Base-by-base conservation (phyloP, 2,888 invertebrate species). In the Sminthurides aquaticus region DNA sequence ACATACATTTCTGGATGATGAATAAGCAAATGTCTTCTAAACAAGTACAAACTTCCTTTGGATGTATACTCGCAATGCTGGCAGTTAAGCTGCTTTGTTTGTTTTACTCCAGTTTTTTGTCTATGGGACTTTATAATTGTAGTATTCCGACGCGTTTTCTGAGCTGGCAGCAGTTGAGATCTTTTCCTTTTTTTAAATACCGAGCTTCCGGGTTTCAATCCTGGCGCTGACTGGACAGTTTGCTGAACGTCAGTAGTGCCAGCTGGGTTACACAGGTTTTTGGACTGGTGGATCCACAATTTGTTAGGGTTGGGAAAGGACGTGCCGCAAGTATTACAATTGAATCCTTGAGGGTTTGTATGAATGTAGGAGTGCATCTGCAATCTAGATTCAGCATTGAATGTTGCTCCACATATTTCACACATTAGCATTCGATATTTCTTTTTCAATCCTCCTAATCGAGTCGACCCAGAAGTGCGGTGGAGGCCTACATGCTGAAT, bases 311-410 rank as follows among this genome's bases (percentile, higher is more conserved):
- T n/a, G n/a, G n/a, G n/a, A n/a, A n/a, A n/a, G n/a, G n/a, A n/a
- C n/a, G n/a, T n/a, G n/a, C n/a, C n/a, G 28, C 60, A 60, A 2
- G n/a, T n/a, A 15, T 52, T 22, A 54, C 60, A 60, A 18, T 22
- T 2, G 20, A 60, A 60, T 8, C 52, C 60, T 11, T 60, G 52
- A 1, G 60, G 60, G 18, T 60, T 49, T n/a, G 52, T 60, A n/a
- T 60, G 60, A 28, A 49, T 29, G 52, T 60, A 60, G 18, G 60
- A 5, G 29, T 60, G 60, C 60, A 60, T 52, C 29, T 26, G 24
- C 2, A 60, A 18, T 26, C 52, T 49, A 8, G 52, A 18, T 29
- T 60, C 52, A 2, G 60, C 2, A 49, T 60, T 49, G 5, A 52
- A 52, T 24, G 22, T 24, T 8, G n/a, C 28, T n/a, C 60, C 60